Conservation (phyloP, 2,888 invertebrate species). For the Galeopsomyia nigrocyanea region DNA sequence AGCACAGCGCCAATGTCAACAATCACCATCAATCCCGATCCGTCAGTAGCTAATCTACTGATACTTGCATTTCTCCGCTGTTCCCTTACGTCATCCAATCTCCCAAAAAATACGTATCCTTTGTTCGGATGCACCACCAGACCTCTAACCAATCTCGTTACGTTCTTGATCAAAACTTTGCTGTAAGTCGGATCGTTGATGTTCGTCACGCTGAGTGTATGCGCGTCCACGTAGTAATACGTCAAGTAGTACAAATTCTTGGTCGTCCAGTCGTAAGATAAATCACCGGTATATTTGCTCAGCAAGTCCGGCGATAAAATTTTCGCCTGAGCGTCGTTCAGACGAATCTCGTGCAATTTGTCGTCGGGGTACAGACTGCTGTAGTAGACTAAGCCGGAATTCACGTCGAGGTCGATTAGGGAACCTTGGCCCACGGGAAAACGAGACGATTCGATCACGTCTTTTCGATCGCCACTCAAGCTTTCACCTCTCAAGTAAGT, state of each 20-base stretch:
- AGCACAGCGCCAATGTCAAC: too few relatives aligned
- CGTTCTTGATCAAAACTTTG: constrained; percentile 21
- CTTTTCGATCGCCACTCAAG: neutral
- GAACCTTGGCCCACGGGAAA: too few relatives aligned
- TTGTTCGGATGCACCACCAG: constrained; percentile 27
- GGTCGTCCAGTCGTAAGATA: constrained; percentile 39
- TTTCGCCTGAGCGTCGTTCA: too few relatives aligned
- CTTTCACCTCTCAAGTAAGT: neutral
- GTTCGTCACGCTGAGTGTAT: constrained; percentile 26
- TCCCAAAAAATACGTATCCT: constrained; percentile 19
- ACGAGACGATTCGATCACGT: too few relatives aligned
- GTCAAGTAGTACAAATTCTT: constrained; percentile 41
- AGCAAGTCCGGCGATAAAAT: too few relatives aligned
- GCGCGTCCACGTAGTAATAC: constrained; percentile 26
- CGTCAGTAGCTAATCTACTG: constrained; percentile 16
- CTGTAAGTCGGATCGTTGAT: constrained; percentile 21
- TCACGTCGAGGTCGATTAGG: too few relatives aligned
- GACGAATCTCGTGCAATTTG: too few relatives aligned
- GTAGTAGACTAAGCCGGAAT: too few relatives aligned
- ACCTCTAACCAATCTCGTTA: neutral
- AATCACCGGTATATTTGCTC: too few relatives aligned
- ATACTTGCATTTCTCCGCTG: neutral
- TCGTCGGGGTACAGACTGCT: too few relatives aligned
- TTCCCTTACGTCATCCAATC: too few relatives aligned
- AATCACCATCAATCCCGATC: constrained; percentile 12